Evolutionary conservation across 1,140 invertebrate species (phyloP).

Genomic region (Drosophila saltans): DNA sequence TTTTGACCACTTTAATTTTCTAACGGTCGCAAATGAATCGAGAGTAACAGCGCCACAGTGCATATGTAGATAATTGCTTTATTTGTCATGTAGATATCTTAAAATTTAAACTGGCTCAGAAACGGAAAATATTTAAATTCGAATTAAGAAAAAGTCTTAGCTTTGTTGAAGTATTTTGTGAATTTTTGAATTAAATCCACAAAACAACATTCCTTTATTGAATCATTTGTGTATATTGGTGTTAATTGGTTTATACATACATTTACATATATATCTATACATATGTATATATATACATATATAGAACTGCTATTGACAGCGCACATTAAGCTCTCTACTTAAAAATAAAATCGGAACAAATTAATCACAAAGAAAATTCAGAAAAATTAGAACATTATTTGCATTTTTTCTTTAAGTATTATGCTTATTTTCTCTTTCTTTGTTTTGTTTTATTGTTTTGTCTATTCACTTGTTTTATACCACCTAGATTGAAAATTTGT

Average conservation of each 20-base stretch:
- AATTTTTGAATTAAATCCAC: constrained; percentile 36
- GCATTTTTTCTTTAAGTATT: constrained; percentile 20
- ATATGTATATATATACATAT: constrained; percentile 26
- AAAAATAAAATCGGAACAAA: constrained; percentile 47
- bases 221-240: constrained; percentile 75
- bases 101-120: neutral
- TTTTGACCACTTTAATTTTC: too few species aligned
- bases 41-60: too few species aligned
- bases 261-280: constrained; percentile 3
- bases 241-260: constrained; percentile 47
- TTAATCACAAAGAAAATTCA: constrained; percentile 57
- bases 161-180: neutral
- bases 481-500: constrained; percentile 71
- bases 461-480: constrained; percentile 51
- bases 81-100: neutral
- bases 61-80: neutral
- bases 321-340: constrained; percentile 79
- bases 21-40: too few species aligned
- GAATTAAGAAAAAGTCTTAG: neutral
- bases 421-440: constrained; percentile 16
- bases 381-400: constrained; percentile 17
- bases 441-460: constrained; percentile 23
- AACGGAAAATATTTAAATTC: neutral
- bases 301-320: constrained; percentile 74
- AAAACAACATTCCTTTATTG: constrained; percentile 58